Percentiles rank a stretch among this genome's conserved stretches.
Evolutionary conservation across 2,888 invertebrate species (phyloP).

Genomic region (Lumbricus terrestris): DNA sequence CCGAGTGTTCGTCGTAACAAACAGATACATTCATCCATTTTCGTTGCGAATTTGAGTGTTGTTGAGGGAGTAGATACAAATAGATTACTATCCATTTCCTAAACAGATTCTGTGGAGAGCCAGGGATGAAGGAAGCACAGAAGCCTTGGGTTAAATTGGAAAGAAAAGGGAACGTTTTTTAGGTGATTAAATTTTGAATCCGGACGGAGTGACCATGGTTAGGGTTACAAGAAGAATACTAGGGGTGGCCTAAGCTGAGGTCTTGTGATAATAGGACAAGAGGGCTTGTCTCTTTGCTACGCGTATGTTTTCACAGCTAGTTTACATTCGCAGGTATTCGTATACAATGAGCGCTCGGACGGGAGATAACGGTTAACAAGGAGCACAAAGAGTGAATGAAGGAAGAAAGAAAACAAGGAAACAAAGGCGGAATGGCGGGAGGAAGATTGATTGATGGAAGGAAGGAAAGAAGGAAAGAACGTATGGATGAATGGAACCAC

Average conservation of each 20-base stretch:
- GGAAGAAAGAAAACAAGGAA: neutral
- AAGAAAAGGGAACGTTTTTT: no score
- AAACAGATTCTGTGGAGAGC: neutral
- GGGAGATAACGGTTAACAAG: neutral
- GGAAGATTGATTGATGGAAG: neutral
- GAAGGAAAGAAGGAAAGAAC: neutral
- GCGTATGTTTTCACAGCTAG: neutral
- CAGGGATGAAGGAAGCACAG: neutral
- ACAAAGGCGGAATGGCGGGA: neutral
- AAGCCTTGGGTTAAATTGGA: neutral
- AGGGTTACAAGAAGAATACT: neutral
- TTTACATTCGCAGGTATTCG: neutral
- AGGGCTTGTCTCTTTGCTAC: no score
- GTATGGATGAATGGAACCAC: neutral
- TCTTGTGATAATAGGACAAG: no score
- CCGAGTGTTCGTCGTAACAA: no score
- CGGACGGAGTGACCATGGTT: no score
- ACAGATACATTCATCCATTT: neutral
- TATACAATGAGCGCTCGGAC: neutral
- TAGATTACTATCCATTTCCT: neutral
- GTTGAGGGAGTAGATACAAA: no score
- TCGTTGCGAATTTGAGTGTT: no score
- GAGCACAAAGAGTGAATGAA: neutral
- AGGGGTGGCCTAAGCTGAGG: neutral
- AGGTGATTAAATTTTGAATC: no score